A percentile compares a stretch with the other conserved stretches of the same genome.
These are phyloP conservation scores for Thomomys bottae DNA, from an alignment of 2,113 vertebrate genomes.

Conservation along the genomic window DNA sequence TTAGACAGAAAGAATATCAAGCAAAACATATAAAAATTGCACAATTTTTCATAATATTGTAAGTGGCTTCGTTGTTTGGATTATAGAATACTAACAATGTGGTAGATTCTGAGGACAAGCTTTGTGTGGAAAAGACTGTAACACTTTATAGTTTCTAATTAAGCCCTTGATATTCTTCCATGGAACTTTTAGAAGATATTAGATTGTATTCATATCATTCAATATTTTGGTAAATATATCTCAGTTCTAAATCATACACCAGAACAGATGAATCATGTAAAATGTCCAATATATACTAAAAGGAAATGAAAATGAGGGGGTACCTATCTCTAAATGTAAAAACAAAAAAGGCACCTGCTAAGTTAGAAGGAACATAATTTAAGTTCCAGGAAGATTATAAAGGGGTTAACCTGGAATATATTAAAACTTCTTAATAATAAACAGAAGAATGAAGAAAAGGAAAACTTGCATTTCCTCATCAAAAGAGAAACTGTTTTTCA, in stretches of 20 bases:
- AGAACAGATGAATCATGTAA: not conserved
- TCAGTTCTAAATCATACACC: not conserved
- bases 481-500: not conserved
- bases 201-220: not conserved
- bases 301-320: not conserved
- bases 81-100: not conserved
- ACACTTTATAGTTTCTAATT: not conserved
- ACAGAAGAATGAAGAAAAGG: not conserved
- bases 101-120: not conserved
- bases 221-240: not conserved
- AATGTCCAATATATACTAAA: not conserved
- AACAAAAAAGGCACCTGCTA: not conserved
- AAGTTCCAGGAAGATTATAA: not conserved
- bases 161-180: not conserved
- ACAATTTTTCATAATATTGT: not conserved
- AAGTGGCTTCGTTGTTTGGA: not conserved
- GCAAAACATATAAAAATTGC: not conserved
- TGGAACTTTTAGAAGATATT: not conserved
- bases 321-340: not conserved
- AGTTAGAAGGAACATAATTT: not conserved
- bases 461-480: not conserved
- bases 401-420: not conserved
- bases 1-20: not conserved
- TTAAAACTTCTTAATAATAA: not conserved
- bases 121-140: not conserved